Conservation (phyloP, 2,797 vertebrate genomes). For the Thaleichthys pacificus region DNA sequence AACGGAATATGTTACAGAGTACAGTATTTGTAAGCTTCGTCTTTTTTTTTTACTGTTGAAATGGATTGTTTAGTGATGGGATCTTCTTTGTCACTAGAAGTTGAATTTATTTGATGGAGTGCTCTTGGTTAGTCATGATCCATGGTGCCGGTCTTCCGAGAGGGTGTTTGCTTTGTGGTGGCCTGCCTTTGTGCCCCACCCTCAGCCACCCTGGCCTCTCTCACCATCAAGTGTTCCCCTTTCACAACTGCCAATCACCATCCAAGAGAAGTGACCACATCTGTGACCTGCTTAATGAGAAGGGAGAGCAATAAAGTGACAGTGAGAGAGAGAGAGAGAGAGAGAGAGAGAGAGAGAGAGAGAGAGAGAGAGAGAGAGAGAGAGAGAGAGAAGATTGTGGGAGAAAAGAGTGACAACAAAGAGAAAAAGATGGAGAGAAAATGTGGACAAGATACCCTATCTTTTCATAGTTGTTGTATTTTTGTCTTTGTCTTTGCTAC, state of each 20-base stretch:
- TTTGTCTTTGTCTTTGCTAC: too few relatives aligned
- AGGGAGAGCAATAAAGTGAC: conserved; percentile 23
- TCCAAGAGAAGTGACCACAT: conserved; percentile 59
- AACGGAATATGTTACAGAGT: background rate
- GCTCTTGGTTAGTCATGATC: conserved; percentile 17
- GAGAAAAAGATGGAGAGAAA: background rate
- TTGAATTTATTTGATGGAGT: conserved; percentile 33
- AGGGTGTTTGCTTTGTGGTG: conserved; percentile 65
- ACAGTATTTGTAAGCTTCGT: too few relatives aligned
- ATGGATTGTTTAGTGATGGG: background rate
- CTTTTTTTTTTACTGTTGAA: background rate
- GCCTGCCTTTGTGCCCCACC: conserved; percentile 55
- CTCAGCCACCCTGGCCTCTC: conserved; percentile 64
- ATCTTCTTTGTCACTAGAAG: too few relatives aligned
- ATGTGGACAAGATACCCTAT: background rate
- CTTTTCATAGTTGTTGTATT: background rate
- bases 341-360: background rate
- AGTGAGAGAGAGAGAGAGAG: conserved; percentile 20
- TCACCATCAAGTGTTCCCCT: conserved; percentile 67
- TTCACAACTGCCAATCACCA: conserved; percentile 70
- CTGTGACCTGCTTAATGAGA: conserved; percentile 21
- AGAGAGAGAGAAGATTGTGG: background rate
- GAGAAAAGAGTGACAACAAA: too few relatives aligned
- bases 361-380: conserved; percentile 3
- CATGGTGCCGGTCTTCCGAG: conserved; percentile 50